A percentile compares a stretch with the other conserved stretches of the same genome.
These are phyloP conservation scores for Recurvirostra avosetta DNA, from an alignment of 2,113 vertebrate genomes.

Conservation along the genomic window DNA sequence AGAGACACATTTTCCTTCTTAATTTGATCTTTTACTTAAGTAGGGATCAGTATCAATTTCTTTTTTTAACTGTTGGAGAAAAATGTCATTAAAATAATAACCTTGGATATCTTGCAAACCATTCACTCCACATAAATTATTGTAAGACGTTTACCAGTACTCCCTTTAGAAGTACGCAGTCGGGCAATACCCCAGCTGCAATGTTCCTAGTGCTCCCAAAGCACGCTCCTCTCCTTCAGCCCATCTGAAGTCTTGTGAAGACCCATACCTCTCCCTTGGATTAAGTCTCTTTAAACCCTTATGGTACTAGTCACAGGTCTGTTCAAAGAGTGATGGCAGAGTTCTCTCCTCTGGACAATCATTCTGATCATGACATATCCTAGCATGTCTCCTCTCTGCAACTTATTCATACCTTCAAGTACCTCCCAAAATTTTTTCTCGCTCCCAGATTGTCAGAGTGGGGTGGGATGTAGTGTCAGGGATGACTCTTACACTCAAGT, in stretches of 20 bases:
- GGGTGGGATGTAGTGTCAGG: background rate
- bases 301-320: background rate
- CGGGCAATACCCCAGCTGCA: background rate
- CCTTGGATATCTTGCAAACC: background rate
- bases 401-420: background rate
- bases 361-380: background rate
- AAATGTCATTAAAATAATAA: background rate
- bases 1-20: background rate
- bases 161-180: background rate
- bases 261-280: background rate
- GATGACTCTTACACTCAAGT: background rate
- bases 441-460: background rate
- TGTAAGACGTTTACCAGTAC: background rate
- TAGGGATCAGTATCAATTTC: background rate
- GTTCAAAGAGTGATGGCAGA: background rate
- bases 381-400: background rate
- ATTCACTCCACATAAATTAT: background rate
- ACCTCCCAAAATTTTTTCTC: background rate
- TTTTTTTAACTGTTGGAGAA: background rate
- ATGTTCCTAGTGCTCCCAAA: accelerated
- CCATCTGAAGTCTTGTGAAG: background rate
- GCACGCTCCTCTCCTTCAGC: background rate
- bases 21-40: background rate
- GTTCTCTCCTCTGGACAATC: background rate
- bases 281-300: background rate